Base-by-base conservation (phyloP, 2,888 invertebrate genomes). In the Venusia cambrica region DNA sequence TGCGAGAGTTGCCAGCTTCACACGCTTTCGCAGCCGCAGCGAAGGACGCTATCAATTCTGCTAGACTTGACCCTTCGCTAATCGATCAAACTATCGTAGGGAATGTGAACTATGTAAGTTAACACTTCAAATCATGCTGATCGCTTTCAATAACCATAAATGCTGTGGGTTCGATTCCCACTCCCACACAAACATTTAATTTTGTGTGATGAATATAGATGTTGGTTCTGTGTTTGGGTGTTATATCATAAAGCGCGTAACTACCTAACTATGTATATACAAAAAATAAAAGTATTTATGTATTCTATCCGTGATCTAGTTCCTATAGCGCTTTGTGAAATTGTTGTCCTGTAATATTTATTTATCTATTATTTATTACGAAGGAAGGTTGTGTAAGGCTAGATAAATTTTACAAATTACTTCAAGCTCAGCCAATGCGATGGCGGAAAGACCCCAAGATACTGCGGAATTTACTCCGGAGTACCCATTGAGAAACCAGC, bases 401-500 rank as follows among this genome's bases (percentile, higher is more conserved):
- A n/a, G n/a, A n/a, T n/a, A n/a, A n/a, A n/a, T n/a, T n/a, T n/a
- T n/a, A n/a, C n/a, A n/a, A n/a, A n/a, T n/a, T n/a, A n/a, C n/a
- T 72, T 87, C 29, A 61, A 95, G 93, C 83, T 88, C 5, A 90
- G 95, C 8, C 92, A 97, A 38, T 80, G 92, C 4, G 98, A 98
- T 87, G 97, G 97, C 8, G 91, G 90, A 4, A 96, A 96, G 64
- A 85, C 97, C 38, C 91, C 98, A 0, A 90, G 99, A 15, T 98
- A 99, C 75, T 93, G 94, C 34, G 90, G 92, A 0, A 87, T 98
- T 5, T 90, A 93, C 54, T 90, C 92, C 40, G 98, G 97, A 19
- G 92, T 98, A 15, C 95, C 97, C 1, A 71, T 93, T 38, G 93
- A 94, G 12, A 92, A 89, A 40, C 97, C 98, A n/a, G 97, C 97